These are phyloP conservation scores for Troglohyphantes excavatus DNA, from an alignment of 2,888 invertebrate genomes.

Conservation along the genomic window DNA sequence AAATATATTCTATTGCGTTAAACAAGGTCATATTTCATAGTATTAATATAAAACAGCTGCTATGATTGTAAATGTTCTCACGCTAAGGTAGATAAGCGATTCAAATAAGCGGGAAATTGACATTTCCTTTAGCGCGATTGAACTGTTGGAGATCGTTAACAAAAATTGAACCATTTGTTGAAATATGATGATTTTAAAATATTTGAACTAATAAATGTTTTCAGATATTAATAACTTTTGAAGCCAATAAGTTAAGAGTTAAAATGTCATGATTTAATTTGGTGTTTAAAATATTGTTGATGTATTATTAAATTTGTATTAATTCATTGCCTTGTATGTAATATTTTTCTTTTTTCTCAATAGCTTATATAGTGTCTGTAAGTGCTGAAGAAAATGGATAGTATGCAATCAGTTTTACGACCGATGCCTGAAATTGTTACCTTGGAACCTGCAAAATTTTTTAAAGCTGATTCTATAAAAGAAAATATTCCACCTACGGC, in stretches of 20 bases:
- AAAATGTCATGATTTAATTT: too few relatives aligned
- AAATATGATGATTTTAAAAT: too few relatives aligned
- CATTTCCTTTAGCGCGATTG: neutral
- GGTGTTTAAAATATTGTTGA: too few relatives aligned
- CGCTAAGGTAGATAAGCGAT: neutral
- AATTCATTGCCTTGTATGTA: too few relatives aligned
- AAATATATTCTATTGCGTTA: neutral
- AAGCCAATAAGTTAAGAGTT: too few relatives aligned
- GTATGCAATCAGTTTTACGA: neutral
- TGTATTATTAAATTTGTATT: too few relatives aligned
- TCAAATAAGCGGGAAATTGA: neutral
- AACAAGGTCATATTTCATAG: neutral
- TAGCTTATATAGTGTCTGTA: neutral
- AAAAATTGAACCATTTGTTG: too few relatives aligned
- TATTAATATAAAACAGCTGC: too few relatives aligned
- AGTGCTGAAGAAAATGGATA: neutral
- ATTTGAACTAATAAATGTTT: too few relatives aligned
- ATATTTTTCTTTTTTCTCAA: neutral
- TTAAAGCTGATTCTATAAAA: constrained; percentile 14
- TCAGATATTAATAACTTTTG: too few relatives aligned
- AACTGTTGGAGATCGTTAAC: too few relatives aligned
- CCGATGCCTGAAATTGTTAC: neutral
- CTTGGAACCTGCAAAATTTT: neutral
- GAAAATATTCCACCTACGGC: constrained; percentile 59
- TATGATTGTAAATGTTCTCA: neutral